Percentiles rank a stretch among this genome's conserved stretches.
phyloP scores from a whole-genome alignment of 53 echinoderm and acorn worm species.

The Echinarachnius parma region DNA sequence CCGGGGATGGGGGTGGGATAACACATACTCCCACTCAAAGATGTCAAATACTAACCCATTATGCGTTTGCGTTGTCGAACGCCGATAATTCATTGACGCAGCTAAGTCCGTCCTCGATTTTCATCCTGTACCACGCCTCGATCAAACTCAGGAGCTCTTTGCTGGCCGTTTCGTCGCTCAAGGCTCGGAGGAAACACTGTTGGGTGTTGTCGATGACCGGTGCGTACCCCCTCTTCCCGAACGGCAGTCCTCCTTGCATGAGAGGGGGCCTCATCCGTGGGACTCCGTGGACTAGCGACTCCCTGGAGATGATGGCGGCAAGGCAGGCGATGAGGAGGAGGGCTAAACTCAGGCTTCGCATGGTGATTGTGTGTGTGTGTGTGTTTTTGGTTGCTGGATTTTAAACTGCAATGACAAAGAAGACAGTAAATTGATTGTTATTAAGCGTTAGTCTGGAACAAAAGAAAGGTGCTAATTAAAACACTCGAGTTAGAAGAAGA shows the following conservation, averaged over 20 bases:
- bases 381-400: conserved; percentile 22
- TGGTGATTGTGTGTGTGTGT: conserved; percentile 38
- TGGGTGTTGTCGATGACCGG: conserved; percentile 3
- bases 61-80: conserved; percentile 31
- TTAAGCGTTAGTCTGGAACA: no score
- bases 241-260: conserved; percentile 22
- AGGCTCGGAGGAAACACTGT: conserved; percentile 27
- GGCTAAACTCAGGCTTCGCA: conserved; percentile 50
- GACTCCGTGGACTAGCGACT: conserved; percentile 26
- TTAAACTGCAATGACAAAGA: no score
- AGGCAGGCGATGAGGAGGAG: conserved; percentile 38
- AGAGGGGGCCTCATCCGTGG: conserved; percentile 29
- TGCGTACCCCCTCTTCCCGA: conserved; percentile 29
- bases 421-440: no score
- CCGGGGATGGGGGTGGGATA: no score
- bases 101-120: conserved; percentile 39
- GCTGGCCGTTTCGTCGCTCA: conserved; percentile 28
- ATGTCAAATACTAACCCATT: conserved; percentile 33
- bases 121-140: conserved; percentile 47
- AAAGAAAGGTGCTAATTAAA: no score
- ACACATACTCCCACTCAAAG: no score
- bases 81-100: conserved; percentile 38
- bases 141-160: conserved; percentile 34
- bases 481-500: no score
- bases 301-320: conserved; percentile 46